Evolutionary conservation across 1,140 invertebrate species (phyloP).

Genomic region (Grapholita molesta): DNA sequence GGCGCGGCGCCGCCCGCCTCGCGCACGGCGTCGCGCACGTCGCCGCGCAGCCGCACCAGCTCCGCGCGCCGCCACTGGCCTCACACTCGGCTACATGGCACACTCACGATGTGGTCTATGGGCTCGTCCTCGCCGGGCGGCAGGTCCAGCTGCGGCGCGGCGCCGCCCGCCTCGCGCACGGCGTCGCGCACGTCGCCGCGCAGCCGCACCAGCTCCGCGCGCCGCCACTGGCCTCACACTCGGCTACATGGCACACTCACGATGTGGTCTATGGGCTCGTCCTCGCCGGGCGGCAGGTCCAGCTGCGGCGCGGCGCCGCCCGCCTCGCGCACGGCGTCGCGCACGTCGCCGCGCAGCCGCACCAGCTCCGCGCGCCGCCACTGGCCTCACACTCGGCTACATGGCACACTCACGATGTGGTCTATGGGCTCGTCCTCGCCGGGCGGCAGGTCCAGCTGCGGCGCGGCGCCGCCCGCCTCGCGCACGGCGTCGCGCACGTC

Average conservation of each 20-base stretch:
- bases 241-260: slow-evolving; percentile 69
- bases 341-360: slow-evolving; percentile 22
- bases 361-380: too few relatives aligned
- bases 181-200: slow-evolving; percentile 80
- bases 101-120: slow-evolving; percentile 28
- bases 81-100: too few relatives aligned
- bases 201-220: slow-evolving; percentile 89
- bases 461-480: too few relatives aligned
- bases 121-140: slow-evolving; percentile 84
- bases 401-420: slow-evolving; percentile 52
- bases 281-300: slow-evolving; percentile 85
- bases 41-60: slow-evolving; percentile 53
- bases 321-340: too few relatives aligned
- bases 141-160: slow-evolving; percentile 81
- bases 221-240: slow-evolving; percentile 86
- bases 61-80: slow-evolving; percentile 80
- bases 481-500: slow-evolving; percentile 39
- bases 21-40: slow-evolving; percentile 30
- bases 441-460: slow-evolving; percentile 81
- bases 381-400: slow-evolving; percentile 79
- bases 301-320: slow-evolving; percentile 71
- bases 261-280: slow-evolving; percentile 74
- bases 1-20: too few relatives aligned
- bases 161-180: too few relatives aligned
- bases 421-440: slow-evolving; percentile 81